These are phyloP conservation scores for Silurus lanzhouensis DNA, from an alignment of 2,797 vertebrate genomes.

Conservation along the genomic window DNA sequence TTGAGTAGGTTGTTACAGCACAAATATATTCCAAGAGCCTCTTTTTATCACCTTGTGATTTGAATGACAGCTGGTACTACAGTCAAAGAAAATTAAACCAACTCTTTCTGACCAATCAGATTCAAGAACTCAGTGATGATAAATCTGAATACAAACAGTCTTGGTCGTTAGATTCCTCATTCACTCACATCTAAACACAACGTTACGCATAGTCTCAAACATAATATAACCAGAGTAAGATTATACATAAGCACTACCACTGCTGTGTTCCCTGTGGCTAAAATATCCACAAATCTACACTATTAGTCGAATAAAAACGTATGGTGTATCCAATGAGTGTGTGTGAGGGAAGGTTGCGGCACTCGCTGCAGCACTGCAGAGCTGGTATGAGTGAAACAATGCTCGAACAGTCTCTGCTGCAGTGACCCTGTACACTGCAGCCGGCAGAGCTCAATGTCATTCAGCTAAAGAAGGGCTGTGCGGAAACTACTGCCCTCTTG, in stretches of 20 bases:
- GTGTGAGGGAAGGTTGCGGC: not conserved
- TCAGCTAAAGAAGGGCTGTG: constrained; percentile 48
- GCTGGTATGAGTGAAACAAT: constrained; percentile 48
- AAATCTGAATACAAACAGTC: not conserved
- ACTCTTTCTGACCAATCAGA: not conserved
- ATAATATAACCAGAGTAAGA: not conserved
- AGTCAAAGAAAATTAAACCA: not conserved
- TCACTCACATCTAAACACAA: not conserved
- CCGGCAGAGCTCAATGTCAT: constrained; percentile 62
- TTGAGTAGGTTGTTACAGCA: not conserved
- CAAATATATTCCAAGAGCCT: not conserved
- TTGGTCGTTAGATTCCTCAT: too few species aligned
- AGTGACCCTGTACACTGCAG: constrained; percentile 71
- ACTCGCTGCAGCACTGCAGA: constrained; percentile 65
- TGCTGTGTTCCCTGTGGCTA: not conserved
- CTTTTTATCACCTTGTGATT: not conserved
- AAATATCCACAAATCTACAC: not conserved
- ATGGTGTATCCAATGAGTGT: not conserved
- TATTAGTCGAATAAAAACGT: not conserved
- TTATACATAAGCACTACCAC: not conserved
- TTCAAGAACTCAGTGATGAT: not conserved
- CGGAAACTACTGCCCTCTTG: constrained; percentile 65
- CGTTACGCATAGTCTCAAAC: not conserved
- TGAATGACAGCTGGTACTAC: not conserved
- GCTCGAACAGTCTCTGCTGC: constrained; percentile 63